phyloP scores from a whole-genome alignment of 1,140 invertebrate genomes.

The Nylanderia fulva region DNA sequence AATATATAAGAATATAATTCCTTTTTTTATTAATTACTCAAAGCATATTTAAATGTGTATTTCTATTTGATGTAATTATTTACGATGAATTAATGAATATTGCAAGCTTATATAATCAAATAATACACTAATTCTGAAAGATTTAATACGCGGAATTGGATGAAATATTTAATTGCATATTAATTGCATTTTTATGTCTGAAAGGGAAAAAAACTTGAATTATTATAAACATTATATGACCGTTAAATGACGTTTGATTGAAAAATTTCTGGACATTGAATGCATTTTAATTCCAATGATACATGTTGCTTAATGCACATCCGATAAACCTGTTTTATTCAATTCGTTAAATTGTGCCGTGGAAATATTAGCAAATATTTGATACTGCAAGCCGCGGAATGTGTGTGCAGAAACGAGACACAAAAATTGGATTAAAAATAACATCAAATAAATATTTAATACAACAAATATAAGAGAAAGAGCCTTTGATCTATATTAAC shows the following conservation, averaged over 20 bases:
- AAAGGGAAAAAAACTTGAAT: conserved; percentile 12
- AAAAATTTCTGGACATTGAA: conserved; percentile 17
- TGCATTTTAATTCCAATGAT: conserved; percentile 12
- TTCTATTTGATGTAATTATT: conserved; percentile 5
- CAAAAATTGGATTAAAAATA: not conserved
- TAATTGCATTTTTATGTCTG: not conserved
- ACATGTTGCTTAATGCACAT: conserved; percentile 18
- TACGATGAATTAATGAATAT: not conserved
- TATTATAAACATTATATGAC: conserved; percentile 17
- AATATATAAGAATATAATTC: not conserved
- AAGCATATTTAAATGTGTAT: too few relatives aligned
- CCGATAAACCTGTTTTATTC: conserved; percentile 35
- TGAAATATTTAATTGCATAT: conserved; percentile 24
- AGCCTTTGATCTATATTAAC: conserved; percentile 66
- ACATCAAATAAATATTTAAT: conserved; percentile 50
- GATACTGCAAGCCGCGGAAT: not conserved
- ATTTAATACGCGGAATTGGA: not conserved
- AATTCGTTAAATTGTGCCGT: not conserved
- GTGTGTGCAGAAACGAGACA: not conserved
- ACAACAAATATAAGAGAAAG: conserved; percentile 16
- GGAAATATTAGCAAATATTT: conserved; percentile 23
- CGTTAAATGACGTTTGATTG: conserved; percentile 23
- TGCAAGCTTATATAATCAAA: conserved; percentile 2
- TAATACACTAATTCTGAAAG: not conserved
- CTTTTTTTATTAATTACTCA: not conserved